Base-by-base conservation (phyloP, 2,888 invertebrate genomes). In the Rhodophaea formosa region DNA sequence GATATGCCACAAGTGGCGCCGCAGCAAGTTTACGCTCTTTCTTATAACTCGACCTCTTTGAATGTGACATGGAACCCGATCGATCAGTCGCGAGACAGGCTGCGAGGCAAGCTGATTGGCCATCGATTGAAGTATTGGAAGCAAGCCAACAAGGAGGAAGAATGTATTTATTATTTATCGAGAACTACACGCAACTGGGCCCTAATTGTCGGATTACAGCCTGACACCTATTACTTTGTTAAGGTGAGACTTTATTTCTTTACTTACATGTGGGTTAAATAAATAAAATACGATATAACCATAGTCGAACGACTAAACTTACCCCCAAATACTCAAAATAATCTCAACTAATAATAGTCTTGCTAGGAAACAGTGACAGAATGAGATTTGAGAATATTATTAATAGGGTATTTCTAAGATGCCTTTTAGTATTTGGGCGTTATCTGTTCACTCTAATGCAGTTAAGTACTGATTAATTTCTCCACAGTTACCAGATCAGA, bases 101-200 rank as follows among this genome's bases (percentile, higher is more conserved):
- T 98, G 55, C 93, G 97, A 64, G 99, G 99, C 65, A 96, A 95
- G 84, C 93, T 99, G 15, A 96, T 97, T 63, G 98, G 99, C 0
- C 97, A 98, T 79, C 95, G 98, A 76, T 93, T 98, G 62, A 98
- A 98, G 79, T 98, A 98, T 77, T 98, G 98, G 98, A 95, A 94
- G 76, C 93, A 94, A 67, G 93, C 90, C 12, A 93, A 94, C 65
- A 93, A 93, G 56, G 96, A 97, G 78, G 95, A 96, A 74, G 95
- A 96, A 74, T 92, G 95, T 58, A 95, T 97, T 46, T 97, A 96
- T 80, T 97, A 95, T 80, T 87, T 98, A 57, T 97, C 97, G 8
- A 93, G 97, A 62, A 95, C 95, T 1, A 96, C 95, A 1, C 93
- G 95, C 55, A 94, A 96, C 56, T 96, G 96, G 95, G 97, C 98